Evolutionary conservation across 2,797 vertebrate species (phyloP), one percentile per base, ranked within the genome.

Genomic region (Coranthus polyacanthus): DNA sequence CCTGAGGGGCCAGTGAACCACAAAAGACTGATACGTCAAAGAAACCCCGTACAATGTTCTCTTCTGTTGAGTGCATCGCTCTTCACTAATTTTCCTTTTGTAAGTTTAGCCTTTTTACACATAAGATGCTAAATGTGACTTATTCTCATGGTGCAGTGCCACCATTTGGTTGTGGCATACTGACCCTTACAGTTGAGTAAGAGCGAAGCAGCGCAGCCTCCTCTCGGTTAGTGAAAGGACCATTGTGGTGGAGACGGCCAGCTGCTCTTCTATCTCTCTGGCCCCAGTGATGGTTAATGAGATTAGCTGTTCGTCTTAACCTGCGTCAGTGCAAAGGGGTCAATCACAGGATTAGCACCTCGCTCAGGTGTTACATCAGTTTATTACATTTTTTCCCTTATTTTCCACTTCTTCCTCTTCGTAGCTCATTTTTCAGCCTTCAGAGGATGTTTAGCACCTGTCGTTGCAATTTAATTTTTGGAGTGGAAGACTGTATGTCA

Each of bases 341-440:
- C 93, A 94, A 86, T 91, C 89, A 74, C 76, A 69, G 88, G 94
- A 94, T 95, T 94, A 94, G 55, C 83, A 88, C 86, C 88, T 87
- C 67, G 65, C 79, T 85, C 62, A 72, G 63, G 56, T 75, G 75
- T 90, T 78, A 50, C 74, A 87, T 85, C 71, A 75, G 32, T 75
- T 84, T 82, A 75, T 79, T 82, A 38, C 58, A 29, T 32, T 83
- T 73, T 80, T 56, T 65, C 66, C 51, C 64, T 79, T 57, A 37
- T 72, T 73, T 52, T 13, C 15, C 6, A 3, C 47, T 38, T 44
- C 32, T 61, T 22, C 11, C 45, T 56, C 21, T 59, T 72, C 22
- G 36, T n/a, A 17, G 41, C 18, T n/a, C 3, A 53, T 59, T 24
- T 50, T 26, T 12, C 0, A 50, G 34, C 45, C 22, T 61, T 58